Evolutionary conservation across 2,113 vertebrate species (phyloP), one percentile per base, ranked within the genome.

Genomic region (Lagopus muta): DNA sequence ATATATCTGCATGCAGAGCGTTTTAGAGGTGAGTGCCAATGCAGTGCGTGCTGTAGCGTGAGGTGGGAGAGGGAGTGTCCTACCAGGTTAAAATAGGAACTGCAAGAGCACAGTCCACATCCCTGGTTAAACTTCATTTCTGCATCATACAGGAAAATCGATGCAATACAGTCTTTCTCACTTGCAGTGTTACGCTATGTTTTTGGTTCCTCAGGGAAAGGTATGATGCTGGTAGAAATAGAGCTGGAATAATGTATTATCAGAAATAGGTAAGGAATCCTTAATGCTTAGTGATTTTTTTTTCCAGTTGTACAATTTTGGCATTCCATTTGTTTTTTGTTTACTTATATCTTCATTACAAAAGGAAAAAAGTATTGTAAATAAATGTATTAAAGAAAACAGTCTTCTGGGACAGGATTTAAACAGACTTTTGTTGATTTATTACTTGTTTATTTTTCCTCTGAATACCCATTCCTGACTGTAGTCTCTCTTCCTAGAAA

Each of bases 401-500:
- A 18, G 10, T 67, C 86, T 24, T 48, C 6, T 28, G 34, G 55
- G 36, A 67, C n/a, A 71, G 3, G 17, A 52, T 73, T 69, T 66
- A 30, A 89, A 48, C 20, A 55, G 66, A 14, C 6, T 76, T 82
- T 71, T 0, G 10, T 77, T 69, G 75, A 1, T 83, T 73, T 52
- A 72, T 60, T 40, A 0, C 60, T 86, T 73, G 1, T 13, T 71
- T 3, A 11, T 45, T 75, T 30, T 86, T 76, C 48, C 16, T 50
- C 22, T 24, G 72, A 87, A 45, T 55, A 45, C 19, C 52, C 8
- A 8, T 86, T 66, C 43, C 80, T 80, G 57, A 93, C 82, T 73
- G 11, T 32, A 69, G 71, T 54, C 83, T 97, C 28, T 96, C 83
- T 92, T 70, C 95, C 34, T 98, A 99, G 99, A 99, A 99, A 97